Base-by-base conservation (phyloP, 2,113 vertebrate genomes). In the Alexandromys fortis region DNA sequence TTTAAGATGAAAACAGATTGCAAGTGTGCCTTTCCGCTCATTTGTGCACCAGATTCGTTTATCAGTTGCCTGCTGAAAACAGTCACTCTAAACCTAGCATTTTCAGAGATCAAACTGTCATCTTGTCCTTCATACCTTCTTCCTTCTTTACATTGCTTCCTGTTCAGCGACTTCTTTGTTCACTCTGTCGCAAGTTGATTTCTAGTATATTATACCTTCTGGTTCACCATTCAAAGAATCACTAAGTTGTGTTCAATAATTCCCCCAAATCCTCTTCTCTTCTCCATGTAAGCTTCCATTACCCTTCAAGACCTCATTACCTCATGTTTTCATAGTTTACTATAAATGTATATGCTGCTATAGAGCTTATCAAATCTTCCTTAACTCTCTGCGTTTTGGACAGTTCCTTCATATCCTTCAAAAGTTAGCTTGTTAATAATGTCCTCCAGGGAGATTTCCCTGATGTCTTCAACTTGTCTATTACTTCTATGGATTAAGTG, bases 71-170 rank as follows among this genome's bases (percentile, higher is more conserved):
- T 92, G 13, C 47, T 94, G 47, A 94, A 92, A 91, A 90, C 87
- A 92, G 72, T 78, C 52, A 90, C 63, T 55, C 47, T 3, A 67
- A 93, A 73, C 6, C 70, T 83, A 45, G 79, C 21, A 61, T 72
- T 52, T 94, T 95, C 38, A 90, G 86, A 90, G 86, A 81, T 94
- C 90, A 73, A 82, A 67, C 17, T 97, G 9, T 67, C 65, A 58
- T 90, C 49, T 82, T 94, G 33, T 67, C 76, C 42, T 97, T 92
- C n/a, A 90, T 33, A 68, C 28, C n/a, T 92, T 87, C 30, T 81
- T 97, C 38, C 21, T 93, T 90, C 67, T 85, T 19, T 73, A 95
- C n/a, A 76, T 91, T 76, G 67, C 30, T 16, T 81, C 22, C 63
- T 76, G 22, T 30, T 89, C 19, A 67, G 19, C 83, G 30, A 87